Conservation (phyloP, 2,888 invertebrate species). For the Acanthosepion esculentum region DNA sequence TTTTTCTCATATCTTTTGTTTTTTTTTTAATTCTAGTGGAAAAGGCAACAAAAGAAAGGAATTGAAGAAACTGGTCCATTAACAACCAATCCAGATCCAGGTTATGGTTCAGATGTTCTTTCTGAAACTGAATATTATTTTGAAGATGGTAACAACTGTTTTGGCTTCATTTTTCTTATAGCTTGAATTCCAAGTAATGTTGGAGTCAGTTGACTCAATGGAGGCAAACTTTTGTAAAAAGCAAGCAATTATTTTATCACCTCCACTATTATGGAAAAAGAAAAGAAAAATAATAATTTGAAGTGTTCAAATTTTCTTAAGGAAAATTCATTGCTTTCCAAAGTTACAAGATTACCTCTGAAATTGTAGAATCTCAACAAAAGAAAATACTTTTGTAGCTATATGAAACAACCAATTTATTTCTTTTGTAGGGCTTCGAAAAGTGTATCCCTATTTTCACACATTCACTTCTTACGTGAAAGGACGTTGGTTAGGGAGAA, state of each 20-base stretch:
- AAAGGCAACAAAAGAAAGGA: background rate
- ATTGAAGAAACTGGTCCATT: background rate
- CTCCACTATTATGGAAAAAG: too few species aligned
- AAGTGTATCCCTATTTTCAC: conserved; percentile 97
- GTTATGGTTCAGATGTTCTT: conserved; percentile 43
- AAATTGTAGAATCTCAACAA: too few species aligned
- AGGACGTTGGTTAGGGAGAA: conserved; percentile 92
- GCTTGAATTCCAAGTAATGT: too few species aligned
- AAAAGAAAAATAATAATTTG: too few species aligned
- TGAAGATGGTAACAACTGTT: conserved; percentile 84
- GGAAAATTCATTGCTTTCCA: too few species aligned
- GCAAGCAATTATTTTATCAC: too few species aligned
- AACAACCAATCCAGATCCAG: conserved; percentile 38
- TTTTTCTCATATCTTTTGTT: background rate
- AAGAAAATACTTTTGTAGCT: too few species aligned
- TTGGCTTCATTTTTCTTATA: background rate
- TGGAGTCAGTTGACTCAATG: too few species aligned
- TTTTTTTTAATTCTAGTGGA: conserved; percentile 37
- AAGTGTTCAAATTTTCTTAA: too few species aligned
- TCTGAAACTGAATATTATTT: conserved; percentile 92
- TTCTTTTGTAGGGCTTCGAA: conserved; percentile 85
- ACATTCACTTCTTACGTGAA: conserved; percentile 97
- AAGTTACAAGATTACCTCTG: too few species aligned
- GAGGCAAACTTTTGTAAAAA: too few species aligned
- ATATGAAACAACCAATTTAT: too few species aligned